Percentiles rank a stretch among this genome's conserved stretches.
These are phyloP conservation scores for Heliconius erato DNA, from an alignment of 2,888 invertebrate species.

Conservation along the genomic window DNA sequence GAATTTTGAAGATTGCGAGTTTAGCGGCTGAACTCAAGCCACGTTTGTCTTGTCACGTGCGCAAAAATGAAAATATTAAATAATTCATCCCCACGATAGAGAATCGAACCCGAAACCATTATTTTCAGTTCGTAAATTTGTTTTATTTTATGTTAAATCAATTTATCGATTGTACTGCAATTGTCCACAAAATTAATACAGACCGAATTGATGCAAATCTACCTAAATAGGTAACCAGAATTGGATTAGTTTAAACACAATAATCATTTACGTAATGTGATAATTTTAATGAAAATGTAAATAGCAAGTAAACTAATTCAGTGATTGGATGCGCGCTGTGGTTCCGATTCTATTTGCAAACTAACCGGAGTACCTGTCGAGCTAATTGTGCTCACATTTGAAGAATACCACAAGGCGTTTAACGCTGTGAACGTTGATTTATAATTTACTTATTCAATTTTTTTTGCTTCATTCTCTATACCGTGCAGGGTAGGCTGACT, in stretches of 20 bases:
- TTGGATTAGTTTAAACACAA: not conserved
- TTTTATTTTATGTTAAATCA: not conserved
- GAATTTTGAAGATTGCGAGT: too few relatives aligned
- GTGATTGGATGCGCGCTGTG: constrained; percentile 31
- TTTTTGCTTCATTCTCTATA: too few relatives aligned
- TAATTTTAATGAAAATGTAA: constrained; percentile 2
- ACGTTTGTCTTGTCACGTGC: too few relatives aligned
- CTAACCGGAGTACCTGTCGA: constrained; percentile 33
- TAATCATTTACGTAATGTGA: not conserved
- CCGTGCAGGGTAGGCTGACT: too few relatives aligned
- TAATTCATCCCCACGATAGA: not conserved
- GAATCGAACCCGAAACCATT: not conserved
- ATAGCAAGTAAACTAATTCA: constrained; percentile 30
- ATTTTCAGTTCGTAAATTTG: too few relatives aligned
- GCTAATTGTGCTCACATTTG: constrained; percentile 6
- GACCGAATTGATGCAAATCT: not conserved
- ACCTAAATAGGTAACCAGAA: not conserved
- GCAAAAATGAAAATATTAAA: too few relatives aligned
- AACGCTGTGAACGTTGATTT: not conserved
- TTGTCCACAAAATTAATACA: not conserved
- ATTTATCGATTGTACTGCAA: not conserved
- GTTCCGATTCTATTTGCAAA: constrained; percentile 43
- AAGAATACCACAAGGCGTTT: not conserved
- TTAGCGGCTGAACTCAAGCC: too few relatives aligned
- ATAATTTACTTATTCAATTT: not conserved